A percentile compares a stretch with the other conserved stretches of the same genome.
These are phyloP conservation scores for Enteromius treurensis DNA, from an alignment of 2,797 vertebrate genomes.

Conservation along the genomic window DNA sequence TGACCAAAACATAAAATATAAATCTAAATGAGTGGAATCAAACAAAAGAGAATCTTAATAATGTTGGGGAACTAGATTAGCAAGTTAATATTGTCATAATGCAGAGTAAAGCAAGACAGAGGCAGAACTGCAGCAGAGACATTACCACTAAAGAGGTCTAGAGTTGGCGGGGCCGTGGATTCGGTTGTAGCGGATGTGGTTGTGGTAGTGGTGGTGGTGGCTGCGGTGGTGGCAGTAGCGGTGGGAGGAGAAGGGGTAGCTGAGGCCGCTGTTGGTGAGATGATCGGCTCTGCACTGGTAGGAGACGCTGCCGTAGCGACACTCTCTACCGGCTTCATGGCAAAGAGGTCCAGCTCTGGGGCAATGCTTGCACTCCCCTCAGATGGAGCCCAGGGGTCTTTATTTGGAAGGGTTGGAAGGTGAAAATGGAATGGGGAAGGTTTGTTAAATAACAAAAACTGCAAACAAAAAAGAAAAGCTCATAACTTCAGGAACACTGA, in stretches of 20 bases:
- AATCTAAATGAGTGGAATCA: constrained; percentile 28
- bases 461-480: constrained; percentile 65
- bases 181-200: constrained; percentile 55
- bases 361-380: constrained; percentile 93
- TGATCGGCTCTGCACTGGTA: constrained; percentile 71
- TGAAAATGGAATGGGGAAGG: constrained; percentile 57
- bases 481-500: constrained; percentile 52
- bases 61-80: constrained; percentile 39
- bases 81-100: constrained; percentile 56
- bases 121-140: constrained; percentile 71
- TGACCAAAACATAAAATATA: constrained; percentile 30
- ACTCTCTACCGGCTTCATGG: constrained; percentile 92
- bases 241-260: constrained; percentile 78
- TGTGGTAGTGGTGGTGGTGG: constrained; percentile 76
- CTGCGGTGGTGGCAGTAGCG: constrained; percentile 72
- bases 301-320: constrained; percentile 77
- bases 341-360: constrained; percentile 97
- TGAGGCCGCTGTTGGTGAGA: constrained; percentile 67
- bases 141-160: constrained; percentile 99
- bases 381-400: constrained; percentile 98
- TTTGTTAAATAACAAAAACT: constrained; percentile 68
- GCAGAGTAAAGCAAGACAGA: constrained; percentile 47
- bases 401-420: constrained; percentile 38
- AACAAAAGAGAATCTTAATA: constrained; percentile 41
- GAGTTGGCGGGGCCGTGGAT: constrained; percentile 79